A percentile compares a stretch with the other conserved stretches of the same genome.
These are phyloP conservation scores for Dolomedes plantarius DNA, from an alignment of 2,888 invertebrate species.

Conservation along the genomic window DNA sequence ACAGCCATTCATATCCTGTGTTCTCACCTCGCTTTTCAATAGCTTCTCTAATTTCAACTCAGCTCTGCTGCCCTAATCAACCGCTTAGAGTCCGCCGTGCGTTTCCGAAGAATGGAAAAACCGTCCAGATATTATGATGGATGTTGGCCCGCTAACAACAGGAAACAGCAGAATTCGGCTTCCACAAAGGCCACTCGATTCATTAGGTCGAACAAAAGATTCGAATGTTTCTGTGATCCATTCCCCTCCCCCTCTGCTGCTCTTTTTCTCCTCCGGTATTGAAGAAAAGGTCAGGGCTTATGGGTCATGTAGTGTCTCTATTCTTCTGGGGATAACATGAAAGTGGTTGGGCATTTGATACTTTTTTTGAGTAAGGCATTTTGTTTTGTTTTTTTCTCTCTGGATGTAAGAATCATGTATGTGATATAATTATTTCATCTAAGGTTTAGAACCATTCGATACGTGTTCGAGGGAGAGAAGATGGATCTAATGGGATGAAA, in stretches of 20 bases:
- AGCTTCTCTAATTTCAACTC: slow-evolving; percentile 30
- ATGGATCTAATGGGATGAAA: too few species aligned
- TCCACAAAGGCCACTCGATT: slow-evolving; percentile 33
- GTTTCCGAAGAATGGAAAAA: neutral
- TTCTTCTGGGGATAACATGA: slow-evolving; percentile 3
- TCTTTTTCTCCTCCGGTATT: neutral
- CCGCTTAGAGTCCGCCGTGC: slow-evolving; percentile 8
- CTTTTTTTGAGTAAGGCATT: too few species aligned
- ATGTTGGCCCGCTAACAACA: slow-evolving; percentile 43
- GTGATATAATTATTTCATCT: too few species aligned
- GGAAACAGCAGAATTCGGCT: slow-evolving; percentile 40
- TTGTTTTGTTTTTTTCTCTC: too few species aligned
- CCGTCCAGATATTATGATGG: slow-evolving; percentile 59
- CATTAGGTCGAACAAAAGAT: slow-evolving; percentile 45
- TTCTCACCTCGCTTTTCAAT: slow-evolving; percentile 27
- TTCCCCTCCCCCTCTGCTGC: neutral
- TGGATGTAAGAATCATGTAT: too few species aligned
- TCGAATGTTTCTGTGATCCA: slow-evolving; percentile 7
- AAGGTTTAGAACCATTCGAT: too few species aligned
- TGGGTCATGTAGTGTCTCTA: neutral
- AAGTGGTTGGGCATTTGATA: too few species aligned
- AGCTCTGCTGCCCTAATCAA: neutral
- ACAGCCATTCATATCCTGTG: neutral
- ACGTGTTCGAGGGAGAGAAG: too few species aligned
- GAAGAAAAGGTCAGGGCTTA: slow-evolving; percentile 1